Percentiles rank a stretch among this genome's conserved stretches.
Conservation (phyloP, 2,113 vertebrate genomes). For the Heptranchias perlo region DNA sequence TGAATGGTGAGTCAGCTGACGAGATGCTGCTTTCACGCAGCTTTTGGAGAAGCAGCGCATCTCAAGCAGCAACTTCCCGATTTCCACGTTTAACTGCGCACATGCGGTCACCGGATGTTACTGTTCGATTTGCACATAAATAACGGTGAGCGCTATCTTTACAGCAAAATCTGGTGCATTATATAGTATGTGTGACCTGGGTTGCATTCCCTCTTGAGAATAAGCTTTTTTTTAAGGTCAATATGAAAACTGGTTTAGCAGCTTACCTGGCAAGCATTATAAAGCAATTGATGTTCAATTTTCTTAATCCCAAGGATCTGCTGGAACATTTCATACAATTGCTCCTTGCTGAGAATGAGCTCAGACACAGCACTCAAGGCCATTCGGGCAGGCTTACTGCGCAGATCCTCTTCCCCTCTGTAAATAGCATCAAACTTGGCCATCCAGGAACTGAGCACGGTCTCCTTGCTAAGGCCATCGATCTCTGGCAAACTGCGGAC, state of each 20-base stretch:
- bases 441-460: conserved; percentile 93
- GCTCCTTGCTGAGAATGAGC: conserved; percentile 95
- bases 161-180: too few relatives aligned
- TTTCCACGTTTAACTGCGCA: too few relatives aligned
- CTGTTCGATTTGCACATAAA: too few relatives aligned
- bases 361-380: conserved; percentile 81
- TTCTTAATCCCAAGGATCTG: conserved; percentile 89
- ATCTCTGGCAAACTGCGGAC: conserved; percentile 93
- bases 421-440: conserved; percentile 92
- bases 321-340: conserved; percentile 97
- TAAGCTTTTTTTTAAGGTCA: not conserved
- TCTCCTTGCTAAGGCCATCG: conserved; percentile 94
- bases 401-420: conserved; percentile 81
- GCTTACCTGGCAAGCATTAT: conserved; percentile 92
- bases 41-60: too few relatives aligned
- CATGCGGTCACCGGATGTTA: too few relatives aligned
- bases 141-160: too few relatives aligned
- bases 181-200: not conserved
- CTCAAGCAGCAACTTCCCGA: too few relatives aligned
- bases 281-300: conserved; percentile 91
- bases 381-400: conserved; percentile 73
- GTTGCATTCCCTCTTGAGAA: not conserved
- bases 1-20: too few relatives aligned
- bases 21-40: too few relatives aligned
- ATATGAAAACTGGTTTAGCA: not conserved